Conservation (phyloP, 2,113 vertebrate genomes). For the Sorex fumeus region DNA sequence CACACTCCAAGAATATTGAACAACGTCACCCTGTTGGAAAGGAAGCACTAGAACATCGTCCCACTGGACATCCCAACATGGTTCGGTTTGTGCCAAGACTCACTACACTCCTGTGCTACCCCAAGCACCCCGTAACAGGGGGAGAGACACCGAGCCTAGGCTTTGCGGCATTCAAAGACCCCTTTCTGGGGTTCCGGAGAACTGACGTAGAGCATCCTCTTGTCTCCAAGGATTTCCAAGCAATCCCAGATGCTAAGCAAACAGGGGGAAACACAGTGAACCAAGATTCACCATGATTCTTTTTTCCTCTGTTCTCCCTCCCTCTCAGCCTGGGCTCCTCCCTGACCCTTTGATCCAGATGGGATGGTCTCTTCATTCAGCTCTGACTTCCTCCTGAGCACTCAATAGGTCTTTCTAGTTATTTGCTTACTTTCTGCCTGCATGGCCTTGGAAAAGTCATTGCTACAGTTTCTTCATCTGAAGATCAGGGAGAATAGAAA, state of each 20-base stretch:
- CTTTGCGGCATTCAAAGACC: not conserved
- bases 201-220: not conserved
- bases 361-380: not conserved
- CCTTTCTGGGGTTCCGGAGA: not conserved
- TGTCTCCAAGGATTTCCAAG: not conserved
- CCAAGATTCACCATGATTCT: not conserved
- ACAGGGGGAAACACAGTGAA: not conserved
- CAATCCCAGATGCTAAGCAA: not conserved
- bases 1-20: not conserved
- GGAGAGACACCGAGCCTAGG: not conserved
- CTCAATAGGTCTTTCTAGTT: not conserved
- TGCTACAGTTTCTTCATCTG: not conserved
- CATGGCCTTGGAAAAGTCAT: no score
- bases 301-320: not conserved
- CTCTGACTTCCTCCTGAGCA: not conserved
- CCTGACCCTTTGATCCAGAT: not conserved
- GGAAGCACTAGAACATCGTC: fast-evolving
- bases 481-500: not conserved
- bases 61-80: fast-evolving
- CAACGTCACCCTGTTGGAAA: not conserved
- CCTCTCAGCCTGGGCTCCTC: not conserved
- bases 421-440: not conserved
- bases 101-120: fast-evolving
- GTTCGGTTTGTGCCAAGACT: not conserved
- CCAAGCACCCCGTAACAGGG: not conserved